phyloP scores from a whole-genome alignment of 2,113 vertebrate genomes.

The Hippocampus abdominalis region DNA sequence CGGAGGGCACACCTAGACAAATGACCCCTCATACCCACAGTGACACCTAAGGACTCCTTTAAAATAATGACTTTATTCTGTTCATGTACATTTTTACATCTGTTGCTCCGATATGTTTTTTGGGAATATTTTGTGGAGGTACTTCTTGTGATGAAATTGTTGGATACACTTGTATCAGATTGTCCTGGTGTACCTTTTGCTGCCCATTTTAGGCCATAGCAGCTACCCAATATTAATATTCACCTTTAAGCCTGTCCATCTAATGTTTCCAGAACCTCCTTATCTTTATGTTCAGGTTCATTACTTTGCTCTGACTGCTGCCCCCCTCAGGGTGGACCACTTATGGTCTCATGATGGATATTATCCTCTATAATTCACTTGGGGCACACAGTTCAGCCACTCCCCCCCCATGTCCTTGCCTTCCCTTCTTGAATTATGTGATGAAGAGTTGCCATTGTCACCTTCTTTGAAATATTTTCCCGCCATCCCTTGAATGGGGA shows the following conservation, averaged over 20 bases:
- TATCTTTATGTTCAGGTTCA: slow-evolving; percentile 17
- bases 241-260: neutral
- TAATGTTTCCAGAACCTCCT: slow-evolving; percentile 15
- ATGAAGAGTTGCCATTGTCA: slow-evolving; percentile 28
- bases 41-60: no score
- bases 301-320: slow-evolving; percentile 1
- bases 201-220: no score
- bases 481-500: slow-evolving; percentile 6
- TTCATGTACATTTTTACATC: no score
- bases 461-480: slow-evolving; percentile 32
- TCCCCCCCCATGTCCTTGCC: slow-evolving; percentile 22
- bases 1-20: no score
- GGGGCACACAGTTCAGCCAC: slow-evolving; percentile 42
- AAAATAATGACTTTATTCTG: no score
- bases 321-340: slow-evolving; percentile 26
- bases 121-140: no score
- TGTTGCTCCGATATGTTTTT: no score
- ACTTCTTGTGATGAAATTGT: no score
- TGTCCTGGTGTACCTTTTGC: neutral
- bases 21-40: no score
- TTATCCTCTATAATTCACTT: slow-evolving; percentile 52
- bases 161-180: neutral
- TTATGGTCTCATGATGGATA: slow-evolving; percentile 45
- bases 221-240: neutral
- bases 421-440: slow-evolving; percentile 23